Conservation (phyloP, 1,140 invertebrate species). For the Myzus persicae region DNA sequence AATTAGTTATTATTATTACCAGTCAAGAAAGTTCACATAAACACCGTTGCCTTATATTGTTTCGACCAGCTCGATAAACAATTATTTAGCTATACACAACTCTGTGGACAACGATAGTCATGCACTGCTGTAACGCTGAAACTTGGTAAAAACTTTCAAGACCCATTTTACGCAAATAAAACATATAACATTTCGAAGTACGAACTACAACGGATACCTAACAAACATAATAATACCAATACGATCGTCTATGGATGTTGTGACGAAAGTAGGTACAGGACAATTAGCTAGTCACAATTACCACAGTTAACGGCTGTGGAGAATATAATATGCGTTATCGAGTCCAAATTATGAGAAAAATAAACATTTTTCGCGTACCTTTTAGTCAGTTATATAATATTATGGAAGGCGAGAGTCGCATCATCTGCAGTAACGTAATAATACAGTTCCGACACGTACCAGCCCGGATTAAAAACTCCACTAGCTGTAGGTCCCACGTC, state of each 20-base stretch:
- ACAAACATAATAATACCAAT: background rate
- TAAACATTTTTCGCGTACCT: background rate
- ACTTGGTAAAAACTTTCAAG: background rate
- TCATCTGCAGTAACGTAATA: background rate
- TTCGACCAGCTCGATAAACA: background rate
- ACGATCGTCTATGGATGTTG: background rate
- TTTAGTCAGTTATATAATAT: background rate
- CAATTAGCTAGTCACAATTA: background rate
- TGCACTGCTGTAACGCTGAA: background rate
- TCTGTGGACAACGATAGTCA: background rate
- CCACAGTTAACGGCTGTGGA: too few relatives aligned
- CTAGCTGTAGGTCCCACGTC: background rate
- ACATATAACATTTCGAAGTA: background rate
- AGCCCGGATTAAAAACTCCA: background rate
- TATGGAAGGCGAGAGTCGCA: background rate
- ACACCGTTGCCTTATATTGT: too few relatives aligned
- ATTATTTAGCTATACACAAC: background rate
- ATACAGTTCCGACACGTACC: background rate
- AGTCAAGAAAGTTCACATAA: background rate
- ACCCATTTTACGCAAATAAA: background rate
- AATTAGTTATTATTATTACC: background rate
- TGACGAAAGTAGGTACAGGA: background rate
- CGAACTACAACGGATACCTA: too few relatives aligned
- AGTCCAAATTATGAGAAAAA: background rate
- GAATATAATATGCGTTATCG: background rate